These are phyloP conservation scores for Sebastes minor DNA, from an alignment of 2,797 vertebrate genomes.

Conservation along the genomic window DNA sequence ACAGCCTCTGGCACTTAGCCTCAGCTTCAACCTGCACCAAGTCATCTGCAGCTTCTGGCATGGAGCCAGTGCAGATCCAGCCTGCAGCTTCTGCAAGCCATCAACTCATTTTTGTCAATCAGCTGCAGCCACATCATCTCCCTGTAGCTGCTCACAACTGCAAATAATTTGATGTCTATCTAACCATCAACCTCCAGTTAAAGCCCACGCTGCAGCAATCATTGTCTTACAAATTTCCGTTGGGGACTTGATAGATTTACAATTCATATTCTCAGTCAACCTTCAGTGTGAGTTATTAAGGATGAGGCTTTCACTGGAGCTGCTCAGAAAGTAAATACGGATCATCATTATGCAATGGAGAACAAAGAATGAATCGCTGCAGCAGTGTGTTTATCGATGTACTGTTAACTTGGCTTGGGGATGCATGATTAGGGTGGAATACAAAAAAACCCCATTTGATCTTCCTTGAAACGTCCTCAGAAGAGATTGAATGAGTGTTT, in stretches of 20 bases:
- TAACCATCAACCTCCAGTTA: slow-evolving; percentile 19
- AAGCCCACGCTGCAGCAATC: slow-evolving; percentile 23
- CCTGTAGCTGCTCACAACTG: background rate
- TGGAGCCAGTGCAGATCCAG: background rate
- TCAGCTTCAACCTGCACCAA: background rate
- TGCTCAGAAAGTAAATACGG: slow-evolving; percentile 48
- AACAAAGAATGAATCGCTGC: slow-evolving; percentile 50
- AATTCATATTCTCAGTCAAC: slow-evolving; percentile 59
- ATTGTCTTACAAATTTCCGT: slow-evolving; percentile 11
- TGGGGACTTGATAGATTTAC: slow-evolving; percentile 47
- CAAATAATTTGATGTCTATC: slow-evolving; percentile 7
- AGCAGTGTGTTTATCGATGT: slow-evolving; percentile 39
- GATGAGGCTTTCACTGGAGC: slow-evolving; percentile 13
- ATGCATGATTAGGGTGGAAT: slow-evolving; percentile 34
- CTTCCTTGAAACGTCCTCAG: background rate
- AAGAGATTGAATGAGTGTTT: background rate
- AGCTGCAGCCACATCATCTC: background rate
- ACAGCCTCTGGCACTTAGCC: background rate
- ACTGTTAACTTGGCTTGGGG: slow-evolving; percentile 27
- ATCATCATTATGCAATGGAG: slow-evolving; percentile 43
- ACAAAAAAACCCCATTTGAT: background rate
- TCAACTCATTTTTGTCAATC: background rate
- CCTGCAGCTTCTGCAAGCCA: background rate
- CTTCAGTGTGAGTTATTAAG: slow-evolving; percentile 64
- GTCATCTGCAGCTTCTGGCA: background rate